These are phyloP conservation scores for Chanos chanos DNA, from an alignment of 2,797 vertebrate genomes.

Conservation along the genomic window DNA sequence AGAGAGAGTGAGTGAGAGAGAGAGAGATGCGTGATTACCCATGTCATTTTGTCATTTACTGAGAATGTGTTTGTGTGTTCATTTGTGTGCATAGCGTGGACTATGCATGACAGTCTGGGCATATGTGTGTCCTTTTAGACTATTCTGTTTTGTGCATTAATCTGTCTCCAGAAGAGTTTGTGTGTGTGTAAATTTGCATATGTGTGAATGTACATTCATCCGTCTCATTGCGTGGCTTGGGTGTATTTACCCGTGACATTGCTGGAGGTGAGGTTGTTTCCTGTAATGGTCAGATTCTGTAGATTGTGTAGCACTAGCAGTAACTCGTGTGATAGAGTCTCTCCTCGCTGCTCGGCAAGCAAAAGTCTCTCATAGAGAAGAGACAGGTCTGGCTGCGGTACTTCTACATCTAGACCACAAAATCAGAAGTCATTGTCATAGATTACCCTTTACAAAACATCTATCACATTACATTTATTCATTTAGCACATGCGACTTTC, in stretches of 20 bases:
- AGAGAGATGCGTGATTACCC: not conserved
- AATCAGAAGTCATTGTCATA: not conserved
- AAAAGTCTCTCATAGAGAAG: conserved; percentile 49
- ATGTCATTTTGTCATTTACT: not conserved
- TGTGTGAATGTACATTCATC: not conserved
- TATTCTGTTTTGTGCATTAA: too few relatives aligned
- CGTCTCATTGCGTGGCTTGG: too few relatives aligned
- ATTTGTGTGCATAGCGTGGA: too few relatives aligned
- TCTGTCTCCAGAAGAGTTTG: too few relatives aligned
- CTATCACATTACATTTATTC: not conserved
- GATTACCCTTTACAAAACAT: not conserved
- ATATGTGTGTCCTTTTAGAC: too few relatives aligned
- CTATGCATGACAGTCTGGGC: too few relatives aligned
- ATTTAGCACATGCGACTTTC: not conserved
- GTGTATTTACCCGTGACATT: conserved; percentile 36
- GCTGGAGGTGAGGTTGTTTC: not conserved
- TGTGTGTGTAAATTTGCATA: too few relatives aligned
- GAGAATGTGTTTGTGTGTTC: not conserved
- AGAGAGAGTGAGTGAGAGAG: not conserved
- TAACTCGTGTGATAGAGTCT: conserved; percentile 50
- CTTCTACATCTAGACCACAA: conserved; percentile 5
- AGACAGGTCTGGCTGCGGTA: not conserved
- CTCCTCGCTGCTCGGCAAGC: conserved; percentile 49
- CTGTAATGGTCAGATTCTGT: conserved; percentile 26
- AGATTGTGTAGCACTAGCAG: conserved; percentile 48